phyloP scores from a whole-genome alignment of 2,797 vertebrate genomes.

The Trichosurus vulpecula region DNA sequence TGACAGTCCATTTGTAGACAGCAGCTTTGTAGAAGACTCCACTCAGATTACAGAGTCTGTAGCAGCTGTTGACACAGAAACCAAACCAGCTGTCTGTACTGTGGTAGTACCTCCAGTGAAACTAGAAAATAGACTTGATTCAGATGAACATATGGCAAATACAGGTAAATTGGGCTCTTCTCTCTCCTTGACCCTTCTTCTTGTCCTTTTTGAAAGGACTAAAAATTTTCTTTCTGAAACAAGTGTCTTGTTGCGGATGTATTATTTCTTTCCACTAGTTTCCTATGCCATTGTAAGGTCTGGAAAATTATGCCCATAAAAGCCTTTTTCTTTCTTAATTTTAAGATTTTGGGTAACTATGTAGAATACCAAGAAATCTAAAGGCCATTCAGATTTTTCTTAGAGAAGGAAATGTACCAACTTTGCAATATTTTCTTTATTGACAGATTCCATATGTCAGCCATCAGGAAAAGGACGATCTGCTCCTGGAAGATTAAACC shows the following conservation, averaged over 20 bases:
- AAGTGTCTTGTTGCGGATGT: neutral
- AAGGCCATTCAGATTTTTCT: slow-evolving; percentile 44
- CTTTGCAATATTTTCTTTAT: slow-evolving; percentile 55
- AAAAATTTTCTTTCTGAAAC: neutral
- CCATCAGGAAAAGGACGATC: slow-evolving; percentile 89
- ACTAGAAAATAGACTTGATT: slow-evolving; percentile 89
- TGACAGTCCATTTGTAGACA: slow-evolving; percentile 91
- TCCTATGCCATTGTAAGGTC: neutral
- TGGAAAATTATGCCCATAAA: neutral
- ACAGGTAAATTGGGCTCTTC: slow-evolving; percentile 85
- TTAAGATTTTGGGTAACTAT: slow-evolving; percentile 47
- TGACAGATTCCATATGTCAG: slow-evolving; percentile 89
- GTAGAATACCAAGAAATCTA: slow-evolving; percentile 22
- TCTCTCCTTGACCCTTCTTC: neutral
- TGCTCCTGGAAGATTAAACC: slow-evolving; percentile 89
- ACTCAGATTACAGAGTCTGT: slow-evolving; percentile 90
- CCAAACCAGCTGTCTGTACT: slow-evolving; percentile 91
- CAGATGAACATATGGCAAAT: slow-evolving; percentile 86
- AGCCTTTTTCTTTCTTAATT: slow-evolving; percentile 39
- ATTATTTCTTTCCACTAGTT: neutral
- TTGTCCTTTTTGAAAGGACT: slow-evolving; percentile 5
- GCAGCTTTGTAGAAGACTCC: slow-evolving; percentile 88
- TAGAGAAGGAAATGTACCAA: slow-evolving; percentile 24
- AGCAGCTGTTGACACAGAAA: slow-evolving; percentile 87
- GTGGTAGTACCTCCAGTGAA: slow-evolving; percentile 94